A percentile compares a stretch with the other conserved stretches of the same genome.
Conservation (phyloP, 2,888 invertebrate species). For the Sminthurinus aureus region DNA sequence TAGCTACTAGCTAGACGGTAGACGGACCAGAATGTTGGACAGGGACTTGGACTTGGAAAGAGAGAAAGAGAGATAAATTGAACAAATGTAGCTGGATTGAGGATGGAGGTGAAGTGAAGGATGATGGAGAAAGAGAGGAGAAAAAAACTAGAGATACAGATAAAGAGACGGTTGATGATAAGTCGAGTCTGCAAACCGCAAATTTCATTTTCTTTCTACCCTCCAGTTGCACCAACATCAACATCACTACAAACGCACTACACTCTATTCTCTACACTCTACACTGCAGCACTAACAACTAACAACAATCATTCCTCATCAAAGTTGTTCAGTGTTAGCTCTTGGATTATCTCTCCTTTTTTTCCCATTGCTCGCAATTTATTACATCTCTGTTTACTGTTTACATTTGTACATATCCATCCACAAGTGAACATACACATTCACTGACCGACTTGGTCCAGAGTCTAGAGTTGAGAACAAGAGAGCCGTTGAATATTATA, state of each 20-base stretch:
- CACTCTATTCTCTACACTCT: too few species aligned
- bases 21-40: background rate
- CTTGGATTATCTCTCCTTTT: conserved; percentile 20
- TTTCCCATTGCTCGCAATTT: conserved; percentile 4
- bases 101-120: conserved; percentile 17
- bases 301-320: conserved; percentile 47
- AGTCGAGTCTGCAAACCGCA: conserved; percentile 43
- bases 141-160: background rate
- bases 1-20: too few species aligned
- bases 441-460: background rate
- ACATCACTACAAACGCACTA: too few species aligned
- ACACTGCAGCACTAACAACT: background rate
- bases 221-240: conserved; percentile 32
- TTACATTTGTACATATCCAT: too few species aligned
- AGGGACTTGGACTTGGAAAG: background rate
- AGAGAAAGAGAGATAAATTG: conserved; percentile 5
- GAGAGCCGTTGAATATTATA: background rate
- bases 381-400: background rate
- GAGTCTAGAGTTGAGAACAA: too few species aligned
- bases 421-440: background rate
- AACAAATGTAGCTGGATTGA: conserved; percentile 23
- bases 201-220: conserved; percentile 46
- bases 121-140: background rate
- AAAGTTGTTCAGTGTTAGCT: conserved; percentile 39
- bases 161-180: conserved; percentile 28